Percentiles rank a stretch among this genome's conserved stretches.
These are phyloP conservation scores for Ctenicera cuprea DNA, from an alignment of 2,888 invertebrate species.

Conservation along the genomic window DNA sequence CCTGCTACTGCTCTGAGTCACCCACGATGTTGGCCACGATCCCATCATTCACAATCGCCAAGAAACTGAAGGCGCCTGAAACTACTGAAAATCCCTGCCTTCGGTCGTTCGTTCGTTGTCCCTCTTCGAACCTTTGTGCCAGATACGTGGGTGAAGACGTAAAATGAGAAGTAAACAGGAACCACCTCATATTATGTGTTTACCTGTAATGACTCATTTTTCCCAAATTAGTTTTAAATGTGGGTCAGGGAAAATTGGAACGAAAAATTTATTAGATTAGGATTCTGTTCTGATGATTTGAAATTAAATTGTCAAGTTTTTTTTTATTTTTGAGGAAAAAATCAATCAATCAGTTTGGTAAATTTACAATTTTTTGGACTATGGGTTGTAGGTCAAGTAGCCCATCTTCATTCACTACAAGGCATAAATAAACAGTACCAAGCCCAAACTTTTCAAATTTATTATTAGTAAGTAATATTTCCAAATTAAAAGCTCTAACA, in stretches of 20 bases:
- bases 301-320: constrained; percentile 1
- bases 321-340: background rate
- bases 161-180: constrained; percentile 23
- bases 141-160: constrained; percentile 15
- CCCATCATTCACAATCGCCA: constrained; percentile 56
- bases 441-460: too few relatives aligned
- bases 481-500: background rate
- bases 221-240: constrained; percentile 12
- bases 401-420: too few relatives aligned
- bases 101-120: constrained; percentile 8
- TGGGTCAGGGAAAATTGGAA: constrained; percentile 5
- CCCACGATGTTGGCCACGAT: constrained; percentile 58
- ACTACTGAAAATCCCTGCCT: constrained; percentile 16
- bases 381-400: too few relatives aligned
- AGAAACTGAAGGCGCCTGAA: constrained; percentile 29
- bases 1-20: constrained; percentile 56
- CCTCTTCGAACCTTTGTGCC: constrained; percentile 12
- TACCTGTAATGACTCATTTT: constrained; percentile 25
- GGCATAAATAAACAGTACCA: too few relatives aligned
- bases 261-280: background rate
- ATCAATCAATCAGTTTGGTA: too few relatives aligned
- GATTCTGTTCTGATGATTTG: too few relatives aligned
- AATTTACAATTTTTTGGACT: too few relatives aligned
- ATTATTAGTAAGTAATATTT: too few relatives aligned
- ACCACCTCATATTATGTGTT: constrained; percentile 10